Evolutionary conservation across 2,113 vertebrate species (phyloP).

Genomic region (Aix galericulata): DNA sequence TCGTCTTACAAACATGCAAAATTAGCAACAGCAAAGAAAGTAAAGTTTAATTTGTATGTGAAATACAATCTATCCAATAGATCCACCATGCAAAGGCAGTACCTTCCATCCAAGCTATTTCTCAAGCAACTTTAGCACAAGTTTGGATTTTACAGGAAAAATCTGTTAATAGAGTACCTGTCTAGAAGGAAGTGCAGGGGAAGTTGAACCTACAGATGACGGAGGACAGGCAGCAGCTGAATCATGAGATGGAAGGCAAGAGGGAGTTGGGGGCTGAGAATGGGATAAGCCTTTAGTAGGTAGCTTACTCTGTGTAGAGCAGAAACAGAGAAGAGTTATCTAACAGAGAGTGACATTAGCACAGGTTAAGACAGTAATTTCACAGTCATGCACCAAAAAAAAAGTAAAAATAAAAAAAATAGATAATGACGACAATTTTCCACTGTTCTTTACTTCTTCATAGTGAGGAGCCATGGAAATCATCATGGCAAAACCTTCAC

Average conservation of each 20-base stretch:
- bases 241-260: slow-evolving; percentile 77
- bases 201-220: slow-evolving; percentile 66
- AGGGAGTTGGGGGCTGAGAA: slow-evolving; percentile 71
- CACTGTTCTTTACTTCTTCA: neutral
- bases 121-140: neutral
- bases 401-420: neutral
- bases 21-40: neutral
- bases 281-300: slow-evolving; percentile 74
- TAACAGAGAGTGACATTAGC: neutral
- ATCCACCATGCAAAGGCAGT: neutral
- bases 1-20: neutral
- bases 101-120: neutral
- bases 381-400: slow-evolving; percentile 24
- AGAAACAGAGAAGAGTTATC: slow-evolving; percentile 74
- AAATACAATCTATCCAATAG: neutral
- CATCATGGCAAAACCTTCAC: neutral
- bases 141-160: slow-evolving; percentile 20
- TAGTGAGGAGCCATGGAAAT: neutral
- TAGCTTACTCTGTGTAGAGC: slow-evolving; percentile 78
- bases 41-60: neutral
- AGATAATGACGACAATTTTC: neutral
- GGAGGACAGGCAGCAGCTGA: slow-evolving; percentile 78
- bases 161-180: slow-evolving; percentile 77
- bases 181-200: slow-evolving; percentile 72
- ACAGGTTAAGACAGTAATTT: neutral